Base-by-base conservation (phyloP, 2,797 vertebrate species). In the Emydoidea blandingii region DNA sequence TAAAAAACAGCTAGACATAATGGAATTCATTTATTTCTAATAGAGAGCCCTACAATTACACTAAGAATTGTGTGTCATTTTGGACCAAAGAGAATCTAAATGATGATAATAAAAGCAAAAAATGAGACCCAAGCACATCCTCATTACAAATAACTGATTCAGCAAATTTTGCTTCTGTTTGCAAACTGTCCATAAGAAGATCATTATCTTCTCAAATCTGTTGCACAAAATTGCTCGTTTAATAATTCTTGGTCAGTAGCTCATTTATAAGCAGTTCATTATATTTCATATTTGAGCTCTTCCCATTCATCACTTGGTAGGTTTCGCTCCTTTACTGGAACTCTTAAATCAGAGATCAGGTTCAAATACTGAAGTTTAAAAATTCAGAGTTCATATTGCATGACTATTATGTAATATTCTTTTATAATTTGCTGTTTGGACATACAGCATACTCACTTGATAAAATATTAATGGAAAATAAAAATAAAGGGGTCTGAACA, bases 11-110 rank as follows among this genome's bases (percentile, higher is more conserved):
- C 34, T 10, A 19, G 8, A 68, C 8, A 37, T 37, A 37, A 68
- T 62, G 76, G 83, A 81, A 57, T 27, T 86, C 31, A 12, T 15
- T 37, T 2, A 34, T 88, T 83, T 93, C 49, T 78, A 57, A 74
- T 29, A 12, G 54, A 9, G 21, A 81, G 59, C 23, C 23, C n/a
- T 76, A 5, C 0, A 29, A 78, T 41, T 78, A 44, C 27, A 76
- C 25, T 8, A 76, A 76, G 72, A 76, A 76, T 12, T 27, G 12
- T 23, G 41, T 62, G 62, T 47, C 41, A 47, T 47, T 47, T 29
- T 47, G 25, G 72, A 76, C 25, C 41, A 47, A 29, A 19, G 23
- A 47, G 41, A 76, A 76, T 37, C 7, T 76, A 44, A 76, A 74
- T 37, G 5, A 44, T 76, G 6, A 12, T 27, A 25, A 76, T 76